These are phyloP conservation scores for Pluvianellus socialis DNA, from an alignment of 2,113 vertebrate genomes.

Conservation along the genomic window DNA sequence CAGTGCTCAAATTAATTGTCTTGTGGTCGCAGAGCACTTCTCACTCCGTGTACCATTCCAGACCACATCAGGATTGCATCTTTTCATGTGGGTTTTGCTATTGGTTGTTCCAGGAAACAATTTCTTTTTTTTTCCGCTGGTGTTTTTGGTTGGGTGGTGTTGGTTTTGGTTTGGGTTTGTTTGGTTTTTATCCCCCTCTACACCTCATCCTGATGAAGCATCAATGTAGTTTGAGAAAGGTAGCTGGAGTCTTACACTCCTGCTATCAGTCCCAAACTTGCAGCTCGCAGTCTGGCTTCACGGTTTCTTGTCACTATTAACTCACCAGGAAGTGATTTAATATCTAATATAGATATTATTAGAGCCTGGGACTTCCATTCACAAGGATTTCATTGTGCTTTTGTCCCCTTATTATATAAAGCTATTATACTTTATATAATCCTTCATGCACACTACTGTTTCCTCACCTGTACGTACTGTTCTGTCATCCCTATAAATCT, in stretches of 20 bases:
- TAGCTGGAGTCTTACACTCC: not conserved
- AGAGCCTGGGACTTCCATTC: not conserved
- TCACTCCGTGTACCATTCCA: not conserved
- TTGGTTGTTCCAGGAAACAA: not conserved
- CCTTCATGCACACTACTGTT: not conserved
- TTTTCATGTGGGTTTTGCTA: not conserved
- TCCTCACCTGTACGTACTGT: not conserved
- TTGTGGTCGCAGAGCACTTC: not conserved
- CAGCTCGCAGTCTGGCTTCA: not conserved
- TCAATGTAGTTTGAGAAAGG: not conserved
- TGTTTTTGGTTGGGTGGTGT: not conserved
- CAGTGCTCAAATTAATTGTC: not conserved
- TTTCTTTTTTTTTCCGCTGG: not conserved
- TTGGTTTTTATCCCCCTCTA: not conserved
- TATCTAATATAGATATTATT: not conserved
- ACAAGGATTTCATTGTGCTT: not conserved
- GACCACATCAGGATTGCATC: not conserved
- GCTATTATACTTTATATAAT: not conserved
- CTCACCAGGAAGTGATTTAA: not conserved
- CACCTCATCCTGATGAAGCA: not conserved
- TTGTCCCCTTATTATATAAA: not conserved
- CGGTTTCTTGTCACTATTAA: not conserved
- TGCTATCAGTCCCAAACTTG: not conserved
- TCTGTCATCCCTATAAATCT: not conserved
- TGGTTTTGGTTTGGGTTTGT: not conserved